Conservation (phyloP, 2,113 vertebrate species). For the Peromyscus leucopus region DNA sequence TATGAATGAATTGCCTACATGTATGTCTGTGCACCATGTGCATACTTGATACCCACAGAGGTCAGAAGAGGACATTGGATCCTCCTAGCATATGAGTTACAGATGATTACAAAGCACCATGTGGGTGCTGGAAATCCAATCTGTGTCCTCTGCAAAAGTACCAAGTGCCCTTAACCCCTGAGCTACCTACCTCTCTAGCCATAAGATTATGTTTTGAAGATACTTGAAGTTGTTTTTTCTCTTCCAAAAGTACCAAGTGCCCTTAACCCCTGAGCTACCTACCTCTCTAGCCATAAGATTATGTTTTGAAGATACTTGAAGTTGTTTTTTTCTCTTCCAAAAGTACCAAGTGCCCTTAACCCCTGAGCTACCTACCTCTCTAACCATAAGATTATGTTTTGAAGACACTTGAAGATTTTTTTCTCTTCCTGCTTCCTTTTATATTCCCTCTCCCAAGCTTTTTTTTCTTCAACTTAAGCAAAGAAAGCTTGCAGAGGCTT, state of each 20-base stretch:
- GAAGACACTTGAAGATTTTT: background rate
- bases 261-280: background rate
- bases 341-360: background rate
- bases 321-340: background rate
- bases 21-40: background rate
- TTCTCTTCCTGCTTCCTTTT: background rate
- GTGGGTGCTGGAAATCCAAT: background rate
- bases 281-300: background rate
- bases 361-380: background rate
- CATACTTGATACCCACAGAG: background rate
- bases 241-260: background rate
- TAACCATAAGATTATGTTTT: background rate
- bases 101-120: background rate
- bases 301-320: background rate
- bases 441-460: too few species aligned
- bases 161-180: background rate
- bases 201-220: background rate
- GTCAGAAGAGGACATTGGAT: background rate
- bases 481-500: background rate
- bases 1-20: background rate
- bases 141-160: background rate
- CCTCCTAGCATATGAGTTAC: background rate
- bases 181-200: background rate
- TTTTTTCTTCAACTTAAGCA: background rate
- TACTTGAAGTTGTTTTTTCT: background rate